Percentiles rank a stretch among this genome's conserved stretches.
phyloP scores from a whole-genome alignment of 2,888 invertebrate genomes.

The Thera britannica region DNA sequence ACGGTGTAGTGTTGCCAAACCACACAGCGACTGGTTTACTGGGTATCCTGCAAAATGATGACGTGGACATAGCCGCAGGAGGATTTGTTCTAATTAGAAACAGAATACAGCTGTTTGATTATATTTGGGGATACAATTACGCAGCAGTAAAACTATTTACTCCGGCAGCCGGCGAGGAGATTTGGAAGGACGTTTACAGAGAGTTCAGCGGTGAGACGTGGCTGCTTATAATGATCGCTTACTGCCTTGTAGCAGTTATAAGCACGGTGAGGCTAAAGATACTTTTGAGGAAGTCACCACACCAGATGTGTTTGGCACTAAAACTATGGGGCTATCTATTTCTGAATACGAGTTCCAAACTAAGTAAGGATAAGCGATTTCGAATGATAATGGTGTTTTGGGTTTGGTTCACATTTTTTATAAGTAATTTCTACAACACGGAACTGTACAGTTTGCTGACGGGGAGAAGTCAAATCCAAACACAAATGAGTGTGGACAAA shows the following conservation, averaged over 20 bases:
- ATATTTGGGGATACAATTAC: slow-evolving; percentile 59
- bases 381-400: slow-evolving; percentile 57
- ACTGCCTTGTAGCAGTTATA: slow-evolving; percentile 43
- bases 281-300: slow-evolving; percentile 38
- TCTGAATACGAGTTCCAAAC: slow-evolving; percentile 50
- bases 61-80: slow-evolving; percentile 58
- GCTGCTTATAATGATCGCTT: slow-evolving; percentile 54
- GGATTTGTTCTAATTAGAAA: slow-evolving; percentile 59
- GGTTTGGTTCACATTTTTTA: slow-evolving; percentile 67
- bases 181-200: slow-evolving; percentile 60
- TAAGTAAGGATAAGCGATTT: slow-evolving; percentile 50
- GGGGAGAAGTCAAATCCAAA: slow-evolving; percentile 48
- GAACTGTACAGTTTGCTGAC: slow-evolving; percentile 61
- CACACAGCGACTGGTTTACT: slow-evolving; percentile 58
- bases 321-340: slow-evolving; percentile 62
- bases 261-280: slow-evolving; percentile 36
- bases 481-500: slow-evolving; percentile 44
- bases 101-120: slow-evolving; percentile 60
- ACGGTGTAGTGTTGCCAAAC: slow-evolving; percentile 58
- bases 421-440: slow-evolving; percentile 65
- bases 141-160: slow-evolving; percentile 53
- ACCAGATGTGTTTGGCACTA: slow-evolving; percentile 45
- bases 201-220: slow-evolving; percentile 58
- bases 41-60: slow-evolving; percentile 48
- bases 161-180: slow-evolving; percentile 47